A percentile compares a stretch with the other conserved stretches of the same genome.
These are phyloP conservation scores for Lepidonotus clava DNA, from an alignment of 2,888 invertebrate genomes.

Conservation along the genomic window DNA sequence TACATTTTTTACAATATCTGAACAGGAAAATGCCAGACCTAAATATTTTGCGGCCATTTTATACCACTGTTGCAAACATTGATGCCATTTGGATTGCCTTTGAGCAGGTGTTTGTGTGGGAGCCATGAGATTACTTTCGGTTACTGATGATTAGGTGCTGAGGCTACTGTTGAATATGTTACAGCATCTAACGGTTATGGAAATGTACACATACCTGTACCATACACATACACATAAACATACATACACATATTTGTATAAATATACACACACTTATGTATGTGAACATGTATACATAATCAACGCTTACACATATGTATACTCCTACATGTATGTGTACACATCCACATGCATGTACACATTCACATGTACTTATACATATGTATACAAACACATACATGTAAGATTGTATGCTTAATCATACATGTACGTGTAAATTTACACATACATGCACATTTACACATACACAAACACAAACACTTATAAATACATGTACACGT, in stretches of 20 bases:
- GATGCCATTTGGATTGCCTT: too few relatives aligned
- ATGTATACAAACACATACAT: neutral
- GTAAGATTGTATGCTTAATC: neutral
- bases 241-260: neutral
- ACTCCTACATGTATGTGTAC: neutral
- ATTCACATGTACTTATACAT: neutral
- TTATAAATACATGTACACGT: neutral
- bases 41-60: too few relatives aligned
- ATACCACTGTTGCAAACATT: too few relatives aligned
- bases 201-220: neutral
- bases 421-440: neutral
- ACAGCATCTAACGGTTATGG: too few relatives aligned
- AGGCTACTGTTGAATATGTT: constrained; percentile 1
- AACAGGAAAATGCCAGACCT: too few relatives aligned
- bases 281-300: neutral
- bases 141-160: neutral
- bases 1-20: too few relatives aligned
- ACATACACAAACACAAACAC: neutral
- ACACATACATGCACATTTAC: neutral
- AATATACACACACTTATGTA: neutral
- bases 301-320: neutral
- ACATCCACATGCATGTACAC: neutral
- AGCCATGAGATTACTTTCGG: neutral
- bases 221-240: neutral
- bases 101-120: neutral